Base-by-base conservation (phyloP, 2,113 vertebrate species). In the Hirundichthys speculiger region DNA sequence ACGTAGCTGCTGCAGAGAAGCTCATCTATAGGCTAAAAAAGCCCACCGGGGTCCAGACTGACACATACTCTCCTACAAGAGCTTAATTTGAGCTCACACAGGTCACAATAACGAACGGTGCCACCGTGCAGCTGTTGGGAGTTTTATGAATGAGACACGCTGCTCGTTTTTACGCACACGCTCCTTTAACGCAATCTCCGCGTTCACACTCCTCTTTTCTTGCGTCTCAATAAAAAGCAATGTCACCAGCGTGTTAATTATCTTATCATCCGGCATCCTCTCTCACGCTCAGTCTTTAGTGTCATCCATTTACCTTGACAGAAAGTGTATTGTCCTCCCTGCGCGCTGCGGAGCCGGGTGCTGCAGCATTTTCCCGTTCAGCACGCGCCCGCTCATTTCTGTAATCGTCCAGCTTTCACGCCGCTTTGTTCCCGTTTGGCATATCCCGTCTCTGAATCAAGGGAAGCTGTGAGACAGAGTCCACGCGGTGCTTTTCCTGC, bases 321-420 rank as follows among this genome's bases (percentile, higher is more conserved):
- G 85, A 88, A 90, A 92, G 89, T 90, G 92, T 86, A 91, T 91
- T 85, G 92, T 93, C 90, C 91, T 90, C 76, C 84, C 88, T 2
- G 84, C 71, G 79, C 92, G 91, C 86, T 87, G 91, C 87, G 85
- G 74, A 52, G 87, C 83, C 89, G 89, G 85, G 52, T 91, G 82
- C 75, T 92, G 92, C 90, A 91, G 90, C 90, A 88, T 88, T 90
- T 93, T 93, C 64, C 91, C 86, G 77, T 90, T 88, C 68, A 93
- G 69, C 76, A 93, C 90, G 70, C 91, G 92, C 12, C 92, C 92
- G 84, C 91, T 93, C 91, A 93, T 93, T 19, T 64, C 73, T 87
- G 38, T 78, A 52, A 42, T 41, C 62, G 72, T 75, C 67, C 77
- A 47, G 75, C 47, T 50, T 51, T 87, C 65, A 79, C 80, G 62